Conservation (phyloP, 2,797 vertebrate genomes). For the Heliangelus exortis region DNA sequence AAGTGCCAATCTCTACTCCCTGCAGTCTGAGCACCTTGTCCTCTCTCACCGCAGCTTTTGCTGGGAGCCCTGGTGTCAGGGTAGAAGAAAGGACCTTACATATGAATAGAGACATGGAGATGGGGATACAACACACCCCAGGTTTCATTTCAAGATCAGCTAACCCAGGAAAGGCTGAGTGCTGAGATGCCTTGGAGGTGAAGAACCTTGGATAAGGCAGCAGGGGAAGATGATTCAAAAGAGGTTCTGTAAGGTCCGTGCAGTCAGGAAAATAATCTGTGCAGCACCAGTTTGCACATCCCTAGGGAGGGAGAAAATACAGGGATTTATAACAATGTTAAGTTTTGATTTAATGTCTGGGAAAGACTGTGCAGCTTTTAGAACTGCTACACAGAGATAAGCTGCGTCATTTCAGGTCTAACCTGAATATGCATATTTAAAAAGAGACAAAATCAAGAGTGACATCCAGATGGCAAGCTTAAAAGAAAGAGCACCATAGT, state of each 20-base stretch:
- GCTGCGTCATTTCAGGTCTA: conserved; percentile 56
- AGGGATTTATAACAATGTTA: not conserved
- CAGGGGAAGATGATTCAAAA: not conserved
- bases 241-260: not conserved
- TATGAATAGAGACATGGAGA: not conserved
- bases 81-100: not conserved
- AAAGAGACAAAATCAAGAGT: conserved; percentile 55
- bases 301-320: not conserved
- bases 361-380: conserved; percentile 6
- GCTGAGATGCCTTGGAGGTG: not conserved
- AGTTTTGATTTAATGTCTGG: not conserved
- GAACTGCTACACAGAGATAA: not conserved
- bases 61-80: not conserved
- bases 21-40: not conserved
- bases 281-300: not conserved
- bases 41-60: not conserved
- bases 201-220: not conserved
- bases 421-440: conserved; percentile 38
- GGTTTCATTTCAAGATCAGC: not conserved
- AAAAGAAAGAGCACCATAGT: conserved; percentile 36
- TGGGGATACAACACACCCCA: not conserved
- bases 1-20: not conserved
- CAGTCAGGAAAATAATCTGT: not conserved
- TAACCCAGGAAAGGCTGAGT: not conserved
- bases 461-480: conserved; percentile 64